phyloP scores from a whole-genome alignment of 2,797 vertebrate species.

The Botia kubotai region DNA sequence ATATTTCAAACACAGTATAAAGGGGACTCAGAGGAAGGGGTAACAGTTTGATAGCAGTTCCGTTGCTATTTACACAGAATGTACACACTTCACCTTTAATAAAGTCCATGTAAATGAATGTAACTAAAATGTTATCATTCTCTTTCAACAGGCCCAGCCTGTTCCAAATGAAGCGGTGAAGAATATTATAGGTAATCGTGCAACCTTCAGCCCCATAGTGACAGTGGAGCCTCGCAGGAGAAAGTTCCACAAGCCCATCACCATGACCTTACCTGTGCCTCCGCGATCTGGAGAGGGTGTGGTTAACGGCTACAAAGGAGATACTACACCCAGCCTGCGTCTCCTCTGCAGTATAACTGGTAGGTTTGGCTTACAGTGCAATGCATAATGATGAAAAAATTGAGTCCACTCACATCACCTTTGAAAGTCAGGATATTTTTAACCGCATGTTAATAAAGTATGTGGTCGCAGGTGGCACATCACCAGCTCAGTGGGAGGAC shows the following conservation, averaged over 20 bases:
- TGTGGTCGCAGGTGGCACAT: slow-evolving; percentile 86
- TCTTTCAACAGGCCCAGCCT: slow-evolving; percentile 86
- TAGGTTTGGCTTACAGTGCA: slow-evolving; percentile 57
- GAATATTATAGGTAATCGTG: slow-evolving; percentile 94
- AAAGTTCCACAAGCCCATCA: slow-evolving; percentile 99
- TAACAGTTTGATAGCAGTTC: no score
- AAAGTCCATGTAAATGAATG: no score
- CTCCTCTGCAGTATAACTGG: slow-evolving; percentile 99
- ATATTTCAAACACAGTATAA: no score
- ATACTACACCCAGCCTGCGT: slow-evolving; percentile 89
- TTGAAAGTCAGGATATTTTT: no score
- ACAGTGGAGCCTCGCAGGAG: slow-evolving; percentile 97
- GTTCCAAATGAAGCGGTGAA: slow-evolving; percentile 93
- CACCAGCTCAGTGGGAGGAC: slow-evolving; percentile 98
- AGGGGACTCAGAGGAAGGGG: no score
- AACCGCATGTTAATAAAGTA: background rate
- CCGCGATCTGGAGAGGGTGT: slow-evolving; percentile 92
- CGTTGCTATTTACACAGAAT: no score
- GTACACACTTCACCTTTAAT: no score
- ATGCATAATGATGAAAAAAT: background rate
- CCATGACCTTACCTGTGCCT: slow-evolving; percentile 97
- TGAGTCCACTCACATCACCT: background rate
- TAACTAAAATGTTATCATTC: background rate
- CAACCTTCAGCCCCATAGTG: slow-evolving; percentile 97
- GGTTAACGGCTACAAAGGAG: slow-evolving; percentile 92